phyloP scores from a whole-genome alignment of 1,140 invertebrate species.

The Venturia canescens region DNA sequence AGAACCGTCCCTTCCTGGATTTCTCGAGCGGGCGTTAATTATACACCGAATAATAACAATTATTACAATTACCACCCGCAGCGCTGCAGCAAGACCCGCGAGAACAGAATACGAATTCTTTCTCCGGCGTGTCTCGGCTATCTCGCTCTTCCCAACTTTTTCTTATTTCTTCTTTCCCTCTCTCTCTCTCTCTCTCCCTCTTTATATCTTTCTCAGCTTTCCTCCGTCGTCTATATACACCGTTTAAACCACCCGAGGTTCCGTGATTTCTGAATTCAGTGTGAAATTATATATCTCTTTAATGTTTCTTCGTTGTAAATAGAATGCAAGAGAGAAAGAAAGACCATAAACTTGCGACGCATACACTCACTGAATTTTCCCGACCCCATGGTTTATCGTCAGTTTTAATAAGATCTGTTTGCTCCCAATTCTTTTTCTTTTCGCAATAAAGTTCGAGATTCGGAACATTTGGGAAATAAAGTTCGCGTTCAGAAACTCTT shows the following conservation, averaged over 20 bases:
- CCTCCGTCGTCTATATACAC: neutral
- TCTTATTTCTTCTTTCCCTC: conserved; percentile 6
- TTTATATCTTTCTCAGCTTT: neutral
- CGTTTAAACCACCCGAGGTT: conserved; percentile 3
- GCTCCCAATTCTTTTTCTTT: neutral
- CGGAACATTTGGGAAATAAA: too few species aligned
- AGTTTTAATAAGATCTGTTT: neutral
- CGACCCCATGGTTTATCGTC: neutral
- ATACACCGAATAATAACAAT: conserved; percentile 73
- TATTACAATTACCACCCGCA: conserved; percentile 69
- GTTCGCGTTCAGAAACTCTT: too few species aligned
- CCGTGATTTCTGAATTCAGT: conserved; percentile 42
- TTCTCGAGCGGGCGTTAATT: conserved; percentile 69
- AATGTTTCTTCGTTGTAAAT: conserved; percentile 28
- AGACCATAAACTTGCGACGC: too few species aligned
- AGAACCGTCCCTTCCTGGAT: conserved; percentile 32
- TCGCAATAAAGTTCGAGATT: too few species aligned
- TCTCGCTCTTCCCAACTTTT: conserved; percentile 13
- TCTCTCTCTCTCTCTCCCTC: neutral
- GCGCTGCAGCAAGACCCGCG: conserved; percentile 54
- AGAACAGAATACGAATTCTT: conserved; percentile 54
- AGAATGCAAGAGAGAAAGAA: neutral
- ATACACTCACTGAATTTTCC: neutral
- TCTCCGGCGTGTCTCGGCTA: conserved; percentile 8
- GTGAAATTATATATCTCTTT: conserved; percentile 40